A percentile compares a stretch with the other conserved stretches of the same genome.
These are phyloP conservation scores for Drosophila rhopaloa DNA, from an alignment of 1,140 invertebrate genomes.

Conservation along the genomic window DNA sequence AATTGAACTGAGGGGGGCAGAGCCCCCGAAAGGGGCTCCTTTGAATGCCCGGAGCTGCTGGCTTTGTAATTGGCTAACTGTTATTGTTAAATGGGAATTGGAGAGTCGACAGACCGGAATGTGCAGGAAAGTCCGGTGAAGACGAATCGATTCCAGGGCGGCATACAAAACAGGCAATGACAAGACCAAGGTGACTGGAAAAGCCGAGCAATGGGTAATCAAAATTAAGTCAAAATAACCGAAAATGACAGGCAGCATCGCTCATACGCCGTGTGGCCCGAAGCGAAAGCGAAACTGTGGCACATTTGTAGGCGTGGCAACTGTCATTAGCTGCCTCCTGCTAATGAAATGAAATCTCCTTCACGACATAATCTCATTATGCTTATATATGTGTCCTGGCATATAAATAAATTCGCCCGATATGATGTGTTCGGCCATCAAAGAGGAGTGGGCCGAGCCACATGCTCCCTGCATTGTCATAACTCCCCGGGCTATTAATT, in stretches of 20 bases:
- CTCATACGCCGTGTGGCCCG: constrained; percentile 37
- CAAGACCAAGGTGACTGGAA: constrained; percentile 25
- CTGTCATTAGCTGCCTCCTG: constrained; percentile 24
- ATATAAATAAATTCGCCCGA: constrained; percentile 46
- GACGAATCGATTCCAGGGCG: constrained; percentile 25
- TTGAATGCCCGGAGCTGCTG: constrained; percentile 13
- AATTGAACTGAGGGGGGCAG: constrained; percentile 60
- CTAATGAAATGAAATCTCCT: constrained; percentile 73
- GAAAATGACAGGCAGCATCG: constrained; percentile 31
- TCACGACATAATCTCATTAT: constrained; percentile 73
- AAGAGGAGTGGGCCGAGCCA: constrained; percentile 8
- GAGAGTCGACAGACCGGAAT: constrained; percentile 3
- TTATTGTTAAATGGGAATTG: constrained; percentile 74
- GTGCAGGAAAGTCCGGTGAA: constrained; percentile 18
- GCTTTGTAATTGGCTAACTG: constrained; percentile 75
- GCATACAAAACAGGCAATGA: constrained; percentile 21
- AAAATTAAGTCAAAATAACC: constrained; percentile 31
- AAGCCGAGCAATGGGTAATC: constrained; percentile 4
- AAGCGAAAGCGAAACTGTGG: constrained; percentile 2
- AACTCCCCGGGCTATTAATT: constrained; percentile 68
- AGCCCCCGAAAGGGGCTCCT: constrained; percentile 7
- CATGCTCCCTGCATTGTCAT: constrained; percentile 63
- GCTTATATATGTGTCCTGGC: constrained; percentile 60
- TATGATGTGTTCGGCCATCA: constrained; percentile 37
- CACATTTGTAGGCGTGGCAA: constrained; percentile 6